Evolutionary conservation across 2,888 invertebrate species (phyloP), one percentile per base, ranked within the genome.

Genomic region (Agonum fuliginosum): DNA sequence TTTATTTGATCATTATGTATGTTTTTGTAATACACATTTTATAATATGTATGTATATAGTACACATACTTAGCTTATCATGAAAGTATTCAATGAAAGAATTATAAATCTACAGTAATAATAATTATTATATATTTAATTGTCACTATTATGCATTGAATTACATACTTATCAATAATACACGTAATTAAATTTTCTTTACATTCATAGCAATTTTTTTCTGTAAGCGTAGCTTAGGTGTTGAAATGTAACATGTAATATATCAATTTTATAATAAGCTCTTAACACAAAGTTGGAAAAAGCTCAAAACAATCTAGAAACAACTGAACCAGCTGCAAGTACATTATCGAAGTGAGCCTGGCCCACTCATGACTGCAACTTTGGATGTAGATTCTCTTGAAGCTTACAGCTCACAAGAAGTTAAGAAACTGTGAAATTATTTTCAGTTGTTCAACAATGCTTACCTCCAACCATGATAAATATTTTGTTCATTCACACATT

Each of bases 181-280:
- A 77, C 77, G 65, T 74, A 77, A 77, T 77, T 75, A 75, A 77
- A 69, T 58, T 43, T 83, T 83, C 84, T 84, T 83, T 85, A 85
- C 85, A 85, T 84, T 83, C 81, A 85, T 84, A 85, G 85, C 85
- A 43, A 77, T 70, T 77, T 77, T n/a, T 83, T 83, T 79, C 80
- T 82, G 78, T 83, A 84, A 84, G 85, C 84, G 82, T 84, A 84
- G 85, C 84, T 80, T 82, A 82, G 82, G 83, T 84, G 82, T 83
- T 79, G 80, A 81, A 79, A 80, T 75, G 20, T 75, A 75, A 75
- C 75, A 75, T 75, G 73, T 75, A 75, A 75, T 75, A 75, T 75
- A 75, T 75, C 46, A 62, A 62, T 67, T 67, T 75, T 67, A 65
- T 77, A 77, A 69, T 43, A 77, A 70, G 51, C 77, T 30, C 22